phyloP scores from a whole-genome alignment of 92 coral and sea anemone genomes.

The Anthopleura xanthogrammica region DNA sequence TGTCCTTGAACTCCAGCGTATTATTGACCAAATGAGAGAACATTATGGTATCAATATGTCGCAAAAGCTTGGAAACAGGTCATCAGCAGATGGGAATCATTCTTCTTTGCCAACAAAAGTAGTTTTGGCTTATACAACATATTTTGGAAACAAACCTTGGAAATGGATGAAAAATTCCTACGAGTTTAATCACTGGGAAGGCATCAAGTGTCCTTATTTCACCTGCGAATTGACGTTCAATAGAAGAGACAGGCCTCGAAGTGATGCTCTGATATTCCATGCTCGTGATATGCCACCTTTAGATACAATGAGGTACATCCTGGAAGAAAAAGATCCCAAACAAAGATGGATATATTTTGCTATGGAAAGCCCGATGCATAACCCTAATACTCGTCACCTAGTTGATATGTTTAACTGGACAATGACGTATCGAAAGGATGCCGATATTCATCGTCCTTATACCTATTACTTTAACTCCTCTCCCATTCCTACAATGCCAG shows the following conservation, averaged over 20 bases:
- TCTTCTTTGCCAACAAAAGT: slow-evolving; percentile 27
- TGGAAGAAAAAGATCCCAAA: slow-evolving; percentile 21
- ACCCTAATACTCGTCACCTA: slow-evolving; percentile 15
- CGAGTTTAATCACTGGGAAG: slow-evolving; percentile 68
- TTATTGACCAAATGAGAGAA: not conserved
- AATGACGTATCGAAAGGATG: slow-evolving; percentile 45
- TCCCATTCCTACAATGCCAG: not conserved
- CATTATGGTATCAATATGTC: not conserved
- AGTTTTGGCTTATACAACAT: slow-evolving; percentile 61
- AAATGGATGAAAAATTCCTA: slow-evolving; percentile 46
- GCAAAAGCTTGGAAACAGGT: not conserved
- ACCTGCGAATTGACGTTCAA: slow-evolving; percentile 69
- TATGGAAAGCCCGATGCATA: slow-evolving; percentile 68
- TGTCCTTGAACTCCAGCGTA: not conserved
- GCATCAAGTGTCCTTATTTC: slow-evolving; percentile 46
- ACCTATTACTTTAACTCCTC: slow-evolving; percentile 35
- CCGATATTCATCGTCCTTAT: slow-evolving; percentile 61
- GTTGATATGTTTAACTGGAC: slow-evolving; percentile 71
- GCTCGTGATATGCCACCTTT: slow-evolving; percentile 68
- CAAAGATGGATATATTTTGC: slow-evolving; percentile 80
- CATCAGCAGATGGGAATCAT: not conserved
- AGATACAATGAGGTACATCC: slow-evolving; percentile 34
- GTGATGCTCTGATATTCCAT: slow-evolving; percentile 79
- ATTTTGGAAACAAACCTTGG: slow-evolving; percentile 72
- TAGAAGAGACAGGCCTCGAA: slow-evolving; percentile 36